Conservation (phyloP, 1,140 invertebrate species). For the Drosophila suzukii region DNA sequence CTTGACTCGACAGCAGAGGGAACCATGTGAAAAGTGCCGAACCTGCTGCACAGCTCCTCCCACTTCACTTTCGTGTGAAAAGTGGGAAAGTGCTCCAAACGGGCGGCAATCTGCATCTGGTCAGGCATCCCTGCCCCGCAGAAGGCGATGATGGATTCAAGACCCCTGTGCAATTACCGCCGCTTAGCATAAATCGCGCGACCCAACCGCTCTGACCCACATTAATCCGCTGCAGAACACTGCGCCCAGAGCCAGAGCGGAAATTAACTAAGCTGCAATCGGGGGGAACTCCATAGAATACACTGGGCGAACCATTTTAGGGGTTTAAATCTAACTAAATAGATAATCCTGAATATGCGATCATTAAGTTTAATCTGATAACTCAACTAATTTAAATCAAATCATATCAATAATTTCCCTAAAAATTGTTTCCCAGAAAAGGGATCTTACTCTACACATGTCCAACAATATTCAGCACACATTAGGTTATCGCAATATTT, state of each 20-base stretch:
- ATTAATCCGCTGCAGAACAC: constrained; percentile 67
- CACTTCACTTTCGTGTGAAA: constrained; percentile 74
- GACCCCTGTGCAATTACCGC: constrained; percentile 58
- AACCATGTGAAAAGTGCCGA: constrained; percentile 70
- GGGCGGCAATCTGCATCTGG: constrained; percentile 7
- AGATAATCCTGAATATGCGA: too few species aligned
- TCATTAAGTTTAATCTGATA: too few species aligned
- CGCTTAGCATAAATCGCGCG: constrained; percentile 55
- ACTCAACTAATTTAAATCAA: too few species aligned
- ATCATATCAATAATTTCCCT: too few species aligned
- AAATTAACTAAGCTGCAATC: constrained; percentile 65
- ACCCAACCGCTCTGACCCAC: constrained; percentile 67
- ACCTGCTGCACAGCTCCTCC: constrained; percentile 30
- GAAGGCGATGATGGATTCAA: constrained; percentile 28
- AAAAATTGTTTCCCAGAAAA: too few species aligned
- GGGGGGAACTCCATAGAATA: constrained; percentile 2
- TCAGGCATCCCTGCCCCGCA: background rate
- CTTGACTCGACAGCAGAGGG: constrained; percentile 17
- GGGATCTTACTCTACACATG: too few species aligned
- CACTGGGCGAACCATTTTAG: background rate
- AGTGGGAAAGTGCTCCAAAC: constrained; percentile 61
- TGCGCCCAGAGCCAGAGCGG: constrained; percentile 62
- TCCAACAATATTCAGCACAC: too few species aligned
- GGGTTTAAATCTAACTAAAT: background rate
- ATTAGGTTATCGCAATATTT: background rate